Evolutionary conservation across 2,797 vertebrate genomes (phyloP).

Genomic region (Arnoldichthys spilopterus): DNA sequence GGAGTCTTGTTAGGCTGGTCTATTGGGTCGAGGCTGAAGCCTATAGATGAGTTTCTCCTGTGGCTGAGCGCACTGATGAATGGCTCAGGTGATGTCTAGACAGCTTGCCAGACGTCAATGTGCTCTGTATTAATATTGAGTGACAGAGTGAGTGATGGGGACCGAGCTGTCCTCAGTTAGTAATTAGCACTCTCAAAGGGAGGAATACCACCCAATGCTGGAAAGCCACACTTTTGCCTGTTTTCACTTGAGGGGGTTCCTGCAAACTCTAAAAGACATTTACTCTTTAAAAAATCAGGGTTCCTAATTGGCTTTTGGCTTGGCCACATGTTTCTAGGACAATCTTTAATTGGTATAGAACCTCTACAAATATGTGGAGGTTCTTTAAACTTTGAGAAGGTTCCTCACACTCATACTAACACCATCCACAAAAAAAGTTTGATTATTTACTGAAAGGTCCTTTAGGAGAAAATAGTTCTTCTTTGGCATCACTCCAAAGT

Average conservation of each 20-base stretch:
- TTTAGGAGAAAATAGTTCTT: too few relatives aligned
- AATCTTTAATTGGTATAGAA: neutral
- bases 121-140: conserved; percentile 55
- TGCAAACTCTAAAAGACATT: conserved; percentile 29
- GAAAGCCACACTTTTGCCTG: conserved; percentile 34
- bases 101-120: conserved; percentile 56
- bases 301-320: too few relatives aligned
- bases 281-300: too few relatives aligned
- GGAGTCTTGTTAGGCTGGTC: conserved; percentile 51
- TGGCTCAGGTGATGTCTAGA: conserved; percentile 58
- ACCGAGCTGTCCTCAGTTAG: conserved; percentile 55
- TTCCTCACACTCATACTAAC: too few relatives aligned
- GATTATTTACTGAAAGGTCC: too few relatives aligned
- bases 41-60: conserved; percentile 38
- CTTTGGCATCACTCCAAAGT: too few relatives aligned
- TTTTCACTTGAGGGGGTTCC: conserved; percentile 11
- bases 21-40: conserved; percentile 8
- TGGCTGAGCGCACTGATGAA: conserved; percentile 47
- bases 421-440: too few relatives aligned
- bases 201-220: conserved; percentile 45
- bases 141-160: conserved; percentile 55
- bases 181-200: conserved; percentile 58
- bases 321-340: too few relatives aligned
- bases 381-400: neutral
- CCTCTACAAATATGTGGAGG: neutral